These are phyloP conservation scores for Halisarca cf. caerulea DNA, from an alignment of 37 sponge, comb jelly and placozoan species.

Conservation along the genomic window DNA sequence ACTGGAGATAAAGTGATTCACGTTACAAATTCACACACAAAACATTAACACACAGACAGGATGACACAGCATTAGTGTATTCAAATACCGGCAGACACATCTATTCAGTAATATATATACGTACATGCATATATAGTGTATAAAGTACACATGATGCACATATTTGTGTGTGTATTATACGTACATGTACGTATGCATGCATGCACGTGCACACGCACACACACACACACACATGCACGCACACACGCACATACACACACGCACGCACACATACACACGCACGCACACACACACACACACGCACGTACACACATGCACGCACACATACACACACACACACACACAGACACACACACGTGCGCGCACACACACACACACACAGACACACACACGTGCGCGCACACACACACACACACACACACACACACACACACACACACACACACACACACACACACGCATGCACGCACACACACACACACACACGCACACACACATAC, in stretches of 20 bases:
- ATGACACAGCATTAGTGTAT: too few relatives aligned
- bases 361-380: conserved; percentile 24
- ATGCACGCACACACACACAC: conserved; percentile 9
- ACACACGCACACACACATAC: conserved; percentile 4
- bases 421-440: conserved; percentile 34
- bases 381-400: conserved; percentile 8
- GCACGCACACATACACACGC: conserved; percentile 12
- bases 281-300: conserved; percentile 30
- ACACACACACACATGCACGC: conserved; percentile 17
- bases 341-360: conserved; percentile 12
- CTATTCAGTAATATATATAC: too few relatives aligned
- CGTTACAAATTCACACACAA: too few relatives aligned
- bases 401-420: conserved; percentile 22
- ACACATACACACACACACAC: conserved; percentile 9
- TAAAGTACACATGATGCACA: not conserved
- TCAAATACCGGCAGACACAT: too few relatives aligned
- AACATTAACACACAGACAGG: too few relatives aligned
- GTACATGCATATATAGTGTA: too few relatives aligned
- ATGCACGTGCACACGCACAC: not conserved
- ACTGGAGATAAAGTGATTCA: too few relatives aligned
- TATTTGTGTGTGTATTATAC: not conserved
- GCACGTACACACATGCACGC: conserved; percentile 2
- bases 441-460: conserved; percentile 20
- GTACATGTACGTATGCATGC: not conserved
- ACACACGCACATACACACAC: conserved; percentile 13